Base-by-base conservation (phyloP, 2,797 vertebrate species). In the Trichosurus vulpecula region DNA sequence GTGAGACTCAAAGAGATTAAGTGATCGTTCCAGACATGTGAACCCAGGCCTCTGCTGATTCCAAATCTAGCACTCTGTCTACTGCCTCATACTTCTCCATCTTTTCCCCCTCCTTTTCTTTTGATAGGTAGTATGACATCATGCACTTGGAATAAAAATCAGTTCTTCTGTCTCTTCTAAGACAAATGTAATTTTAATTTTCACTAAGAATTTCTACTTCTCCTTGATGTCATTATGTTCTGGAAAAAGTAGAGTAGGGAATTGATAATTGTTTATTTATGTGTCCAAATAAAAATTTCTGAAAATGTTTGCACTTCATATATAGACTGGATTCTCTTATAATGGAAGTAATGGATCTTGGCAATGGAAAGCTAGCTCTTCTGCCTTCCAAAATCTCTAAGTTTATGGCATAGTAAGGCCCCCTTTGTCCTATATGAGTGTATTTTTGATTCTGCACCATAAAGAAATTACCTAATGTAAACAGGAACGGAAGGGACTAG, bases 281-380 rank as follows among this genome's bases (percentile, higher is more conserved):
- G 22, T 29, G 74, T 96, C 94, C 12, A 47, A 93, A 94, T 31
- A 98, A 96, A 96, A 98, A 90, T 97, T 98, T 58, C 52, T 98
- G 3, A 97, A 96, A 58, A 53, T 97, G 56, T 35, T 98, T 41
- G 97, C 96, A 61, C 96, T 94, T 0, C 97, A 93, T 52, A 96
- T 97, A 22, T 98, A 97, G 97, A 89, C 96, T 58, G 97, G 96
- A 90, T 92, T 98, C 3, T 16, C 56, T 3, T 56, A 91, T 4
- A 93, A 27, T 27, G 0, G 93, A 41, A 2, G 41, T 55, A 96
- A 95, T 13, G 66, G 55, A 25, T 95, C 90, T 13, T 98, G 97
- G 96, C 94, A 95, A 4, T 98, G 98, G 97, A 96, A 98, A 95
- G 97, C 98, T 52, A 98, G 97, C 6, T 95, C 95, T 30, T 10